Conservation (phyloP, 1,140 invertebrate species). For the Agraylea sexmaculata region DNA sequence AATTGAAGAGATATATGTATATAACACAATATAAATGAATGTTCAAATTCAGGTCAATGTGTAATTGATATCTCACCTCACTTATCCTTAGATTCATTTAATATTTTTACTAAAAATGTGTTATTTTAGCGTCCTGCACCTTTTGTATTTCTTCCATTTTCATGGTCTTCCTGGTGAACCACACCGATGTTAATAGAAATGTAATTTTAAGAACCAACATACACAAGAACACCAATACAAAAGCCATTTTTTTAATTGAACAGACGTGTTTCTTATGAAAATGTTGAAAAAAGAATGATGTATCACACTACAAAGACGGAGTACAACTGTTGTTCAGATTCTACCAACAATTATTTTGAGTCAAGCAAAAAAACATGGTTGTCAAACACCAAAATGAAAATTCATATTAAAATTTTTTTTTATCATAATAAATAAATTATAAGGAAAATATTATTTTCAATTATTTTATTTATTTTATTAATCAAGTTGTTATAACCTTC, state of each 20-base stretch:
- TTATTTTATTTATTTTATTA: too few relatives aligned
- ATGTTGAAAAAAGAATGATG: conserved; percentile 1
- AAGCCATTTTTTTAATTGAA: not conserved
- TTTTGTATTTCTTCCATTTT: not conserved
- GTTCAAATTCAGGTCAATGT: too few relatives aligned
- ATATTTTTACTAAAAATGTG: conserved; percentile 10
- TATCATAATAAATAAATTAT: too few relatives aligned
- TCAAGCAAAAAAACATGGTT: not conserved
- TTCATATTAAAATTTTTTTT: conserved; percentile 9
- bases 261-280: not conserved
- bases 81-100: too few relatives aligned
- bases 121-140: conserved; percentile 4
- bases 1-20: too few relatives aligned
- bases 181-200: conserved; percentile 9
- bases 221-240: conserved; percentile 10
- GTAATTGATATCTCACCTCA: too few relatives aligned
- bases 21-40: too few relatives aligned
- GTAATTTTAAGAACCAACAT: conserved; percentile 6
- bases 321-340: conserved; percentile 5
- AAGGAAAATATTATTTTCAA: too few relatives aligned
- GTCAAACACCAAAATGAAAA: conserved; percentile 7
- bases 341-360: not conserved
- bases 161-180: conserved; percentile 10
- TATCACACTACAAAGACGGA: too few relatives aligned
- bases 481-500: too few relatives aligned